Evolutionary conservation across 2,888 invertebrate species (phyloP).

Genomic region (Creontiades dilutus): DNA sequence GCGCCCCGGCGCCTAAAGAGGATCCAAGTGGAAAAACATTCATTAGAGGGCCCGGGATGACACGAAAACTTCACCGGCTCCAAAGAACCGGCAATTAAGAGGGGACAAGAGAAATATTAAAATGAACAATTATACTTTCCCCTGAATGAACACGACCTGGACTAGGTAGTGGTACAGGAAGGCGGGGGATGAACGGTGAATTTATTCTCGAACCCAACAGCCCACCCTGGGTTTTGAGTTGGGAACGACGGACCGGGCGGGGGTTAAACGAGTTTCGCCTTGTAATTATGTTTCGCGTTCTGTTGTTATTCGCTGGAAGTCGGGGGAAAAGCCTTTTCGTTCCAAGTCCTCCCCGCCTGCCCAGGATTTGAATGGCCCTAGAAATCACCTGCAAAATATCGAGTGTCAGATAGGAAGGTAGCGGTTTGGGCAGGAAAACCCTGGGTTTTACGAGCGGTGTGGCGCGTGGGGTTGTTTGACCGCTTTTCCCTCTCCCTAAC

Average conservation of each 20-base stretch:
- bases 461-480: neutral
- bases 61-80: neutral
- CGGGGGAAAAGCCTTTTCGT: neutral
- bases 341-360: neutral
- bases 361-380: neutral
- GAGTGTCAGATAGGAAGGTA: constrained; percentile 28
- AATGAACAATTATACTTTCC: constrained; percentile 52
- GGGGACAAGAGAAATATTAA: constrained; percentile 55
- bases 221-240: neutral
- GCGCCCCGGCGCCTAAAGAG: neutral
- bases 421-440: neutral
- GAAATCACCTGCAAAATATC: constrained; percentile 38
- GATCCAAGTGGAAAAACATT: constrained; percentile 53
- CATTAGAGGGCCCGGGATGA: neutral
- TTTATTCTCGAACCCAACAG: constrained; percentile 11
- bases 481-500: neutral
- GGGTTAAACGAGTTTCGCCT: constrained; percentile 28
- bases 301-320: constrained; percentile 11
- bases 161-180: neutral
- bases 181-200: neutral
- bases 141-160: constrained; percentile 5
- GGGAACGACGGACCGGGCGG: neutral
- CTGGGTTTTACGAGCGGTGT: neutral
- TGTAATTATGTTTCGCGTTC: constrained; percentile 24
- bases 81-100: constrained; percentile 51